Evolutionary conservation across 2,888 invertebrate species (phyloP).

Genomic region (Tanaodytes sp.): DNA sequence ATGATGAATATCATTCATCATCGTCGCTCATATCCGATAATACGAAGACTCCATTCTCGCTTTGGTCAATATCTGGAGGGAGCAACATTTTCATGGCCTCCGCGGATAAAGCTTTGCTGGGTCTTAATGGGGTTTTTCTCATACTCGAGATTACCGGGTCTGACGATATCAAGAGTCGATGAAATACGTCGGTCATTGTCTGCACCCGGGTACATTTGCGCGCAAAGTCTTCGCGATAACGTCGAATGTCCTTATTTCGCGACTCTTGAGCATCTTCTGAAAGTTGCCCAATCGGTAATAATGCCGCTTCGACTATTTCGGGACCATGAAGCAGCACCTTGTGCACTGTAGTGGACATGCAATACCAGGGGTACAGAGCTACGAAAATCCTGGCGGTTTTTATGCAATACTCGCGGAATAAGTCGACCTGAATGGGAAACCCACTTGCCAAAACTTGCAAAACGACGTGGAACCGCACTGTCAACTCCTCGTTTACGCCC

Average conservation of each 20-base stretch:
- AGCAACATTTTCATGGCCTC: background rate
- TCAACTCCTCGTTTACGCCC: background rate
- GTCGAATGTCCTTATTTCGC: constrained; percentile 6
- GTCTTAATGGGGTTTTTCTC: background rate
- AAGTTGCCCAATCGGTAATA: background rate
- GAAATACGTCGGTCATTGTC: background rate
- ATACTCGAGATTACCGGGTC: background rate
- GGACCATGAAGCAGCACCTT: constrained; percentile 3
- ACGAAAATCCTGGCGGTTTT: background rate
- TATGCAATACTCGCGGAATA: background rate
- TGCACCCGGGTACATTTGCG: background rate
- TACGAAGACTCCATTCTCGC: background rate
- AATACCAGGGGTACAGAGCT: background rate
- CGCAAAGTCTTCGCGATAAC: background rate
- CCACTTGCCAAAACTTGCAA: background rate
- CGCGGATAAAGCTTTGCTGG: background rate
- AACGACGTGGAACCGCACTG: background rate
- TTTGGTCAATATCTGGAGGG: background rate
- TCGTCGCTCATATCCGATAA: background rate
- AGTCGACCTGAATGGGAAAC: background rate
- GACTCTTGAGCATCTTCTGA: background rate
- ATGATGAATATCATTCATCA: background rate
- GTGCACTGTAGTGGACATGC: constrained; percentile 11
- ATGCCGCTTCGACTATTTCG: background rate
- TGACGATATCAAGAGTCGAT: background rate